Base-by-base conservation (phyloP, 2,797 vertebrate genomes). In the Enteromius mattozi region DNA sequence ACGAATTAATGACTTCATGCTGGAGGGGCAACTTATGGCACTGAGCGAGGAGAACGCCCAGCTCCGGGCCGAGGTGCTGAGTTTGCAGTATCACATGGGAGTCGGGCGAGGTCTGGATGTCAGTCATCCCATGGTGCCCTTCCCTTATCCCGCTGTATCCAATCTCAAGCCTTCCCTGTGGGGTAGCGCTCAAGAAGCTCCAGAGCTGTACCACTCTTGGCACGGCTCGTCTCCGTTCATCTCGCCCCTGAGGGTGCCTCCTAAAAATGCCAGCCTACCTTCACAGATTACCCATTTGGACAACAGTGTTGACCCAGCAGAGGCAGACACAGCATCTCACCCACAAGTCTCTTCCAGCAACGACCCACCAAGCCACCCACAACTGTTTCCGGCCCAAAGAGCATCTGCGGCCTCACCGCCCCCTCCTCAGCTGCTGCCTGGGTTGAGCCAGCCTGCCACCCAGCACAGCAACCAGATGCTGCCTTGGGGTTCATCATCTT, bases 21-120 rank as follows among this genome's bases (percentile, higher is more conserved):
- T 94, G 86, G 94, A 95, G 88, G 81, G 88, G 1, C 93, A 93
- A 85, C 87, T 95, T 87, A 27, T 94, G 87, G 90, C 93, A 0
- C 92, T 95, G 63, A 93, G 88, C 0, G 88, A 93, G 72, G 94
- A 96, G 90, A 95, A 95, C 80, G 75, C 91, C 0, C 90, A 89
- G 83, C 89, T 96, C 71, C 87, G 92, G 16, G 87, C 93, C 0
- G 90, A 92, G 63, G 40, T 95, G 71, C 84, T 92, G 77, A 90
- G 86, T 61, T 19, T 95, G 82, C 92, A 92, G 88, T 89, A 89
- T 17, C 88, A 88, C 84, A 68, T 80, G 27, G 85, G 82, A 4
- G 59, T 89, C 49, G 65, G 56, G 0, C 81, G 79, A 72, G 85
- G 89, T 1, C 85, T 83, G 19, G 75, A 68, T 68, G 42, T 49